Base-by-base conservation (phyloP, 1,140 invertebrate species). In the Drosophila varians region DNA sequence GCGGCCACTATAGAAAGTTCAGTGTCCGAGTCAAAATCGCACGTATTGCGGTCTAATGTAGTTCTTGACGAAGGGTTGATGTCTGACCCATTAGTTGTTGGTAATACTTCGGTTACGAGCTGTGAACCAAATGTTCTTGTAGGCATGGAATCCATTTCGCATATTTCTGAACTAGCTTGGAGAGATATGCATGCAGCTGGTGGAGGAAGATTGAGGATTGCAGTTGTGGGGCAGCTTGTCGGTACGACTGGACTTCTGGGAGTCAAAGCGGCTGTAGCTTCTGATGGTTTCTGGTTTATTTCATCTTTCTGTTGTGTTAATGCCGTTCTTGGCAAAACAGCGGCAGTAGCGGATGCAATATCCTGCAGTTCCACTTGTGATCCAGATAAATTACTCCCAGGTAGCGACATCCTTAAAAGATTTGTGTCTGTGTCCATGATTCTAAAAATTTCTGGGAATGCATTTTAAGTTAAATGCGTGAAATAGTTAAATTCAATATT, bases 1-100 rank as follows among this genome's bases (percentile, higher is more conserved):
- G 88, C 80, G 38, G 88, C 83, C n/a, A 90, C 79, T 42, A 88
- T 76, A 5, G 88, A 88, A 8, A 90, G 66, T 52, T 90, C 89
- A 18, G 89, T 89, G 11, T 90, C 89, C 0, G 89, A 90, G 31
- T 90, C 89, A 45, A 89, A 90, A 69, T 90, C 89, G 55, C 88
- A 90, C 19, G 68, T 58, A 68, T 61, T 90, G 12, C 71, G 43
- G 66, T 69, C 62, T 12, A 55, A 36, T 7, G 26, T 55, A 12
- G 62, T 46, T 28, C 14, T 12, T 18, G 12, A 6, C 5, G 26
- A 12, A 11, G 45, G 4, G 14, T 58, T 49, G 7, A 42, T 18
- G 1, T 16, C 16, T 18, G 38, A 8, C 14, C 16, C 38, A 9
- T 8, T 42, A 9, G 38, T 7, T 1, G 8, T 42, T 19, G 19